Evolutionary conservation across 2,797 vertebrate species (phyloP).

Genomic region (Pseudocheirus occidentalis): DNA sequence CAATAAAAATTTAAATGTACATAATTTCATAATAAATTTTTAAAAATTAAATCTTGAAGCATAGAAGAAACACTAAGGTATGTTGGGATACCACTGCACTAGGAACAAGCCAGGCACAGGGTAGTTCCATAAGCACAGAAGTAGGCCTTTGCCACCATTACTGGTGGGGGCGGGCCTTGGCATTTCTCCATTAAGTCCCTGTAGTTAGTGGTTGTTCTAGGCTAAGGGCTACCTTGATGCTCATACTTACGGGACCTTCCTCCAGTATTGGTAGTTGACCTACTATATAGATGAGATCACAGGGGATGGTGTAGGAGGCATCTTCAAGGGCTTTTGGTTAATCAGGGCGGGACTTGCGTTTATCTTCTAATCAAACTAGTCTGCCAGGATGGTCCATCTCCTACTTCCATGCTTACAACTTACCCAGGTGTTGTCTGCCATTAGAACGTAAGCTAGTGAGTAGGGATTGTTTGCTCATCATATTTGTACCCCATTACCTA

Average conservation of each 20-base stretch:
- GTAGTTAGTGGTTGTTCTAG: neutral
- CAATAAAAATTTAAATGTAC: neutral
- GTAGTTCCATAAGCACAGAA: neutral
- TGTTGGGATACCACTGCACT: neutral
- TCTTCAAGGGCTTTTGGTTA: neutral
- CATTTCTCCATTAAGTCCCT: neutral
- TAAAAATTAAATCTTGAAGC: neutral
- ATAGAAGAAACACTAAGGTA: neutral
- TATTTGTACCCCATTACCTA: neutral
- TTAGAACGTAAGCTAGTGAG: neutral
- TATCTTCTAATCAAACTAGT: neutral
- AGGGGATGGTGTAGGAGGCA: neutral
- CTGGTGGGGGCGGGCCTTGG: neutral
- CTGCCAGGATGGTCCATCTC: neutral
- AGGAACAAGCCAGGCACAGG: neutral
- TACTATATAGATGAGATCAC: neutral
- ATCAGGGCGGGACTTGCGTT: neutral
- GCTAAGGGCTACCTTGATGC: neutral
- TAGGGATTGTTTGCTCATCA: neutral
- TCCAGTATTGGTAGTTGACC: neutral
- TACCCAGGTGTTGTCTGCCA: neutral
- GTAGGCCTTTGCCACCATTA: neutral
- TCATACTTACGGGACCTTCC: neutral
- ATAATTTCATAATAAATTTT: neutral
- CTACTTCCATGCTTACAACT: neutral